Evolutionary conservation across 2,888 invertebrate genomes (phyloP).

Genomic region (Rhabditophanes sp.): DNA sequence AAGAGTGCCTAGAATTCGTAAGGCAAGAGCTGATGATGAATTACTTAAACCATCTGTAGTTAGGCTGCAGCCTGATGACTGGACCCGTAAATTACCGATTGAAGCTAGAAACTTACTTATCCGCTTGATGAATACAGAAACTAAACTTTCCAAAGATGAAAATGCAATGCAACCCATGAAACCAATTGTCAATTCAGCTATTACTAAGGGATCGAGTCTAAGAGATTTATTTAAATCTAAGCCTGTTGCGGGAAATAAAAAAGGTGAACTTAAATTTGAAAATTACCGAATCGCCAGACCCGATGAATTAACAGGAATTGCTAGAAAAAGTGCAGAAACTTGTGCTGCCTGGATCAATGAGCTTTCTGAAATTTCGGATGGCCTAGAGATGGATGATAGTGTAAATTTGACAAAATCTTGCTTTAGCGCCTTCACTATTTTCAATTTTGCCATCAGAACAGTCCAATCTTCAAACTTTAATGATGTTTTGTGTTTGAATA

Average conservation of each 20-base stretch:
- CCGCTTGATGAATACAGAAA: constrained; percentile 41
- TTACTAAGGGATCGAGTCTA: no score
- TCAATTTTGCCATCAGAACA: constrained; percentile 41
- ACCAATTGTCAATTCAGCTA: no score
- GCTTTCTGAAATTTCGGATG: constrained; percentile 35
- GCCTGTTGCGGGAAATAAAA: no score
- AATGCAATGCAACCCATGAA: constrained; percentile 3
- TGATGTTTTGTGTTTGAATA: constrained; percentile 1
- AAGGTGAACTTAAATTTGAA: no score
- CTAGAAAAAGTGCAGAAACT: constrained; percentile 38
- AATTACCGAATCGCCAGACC: constrained; percentile 17
- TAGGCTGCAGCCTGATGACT: constrained; percentile 40
- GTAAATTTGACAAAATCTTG: constrained; percentile 15
- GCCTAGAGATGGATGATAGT: constrained; percentile 35
- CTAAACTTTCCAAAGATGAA: constrained; percentile 29
- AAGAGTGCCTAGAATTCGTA: constrained; percentile 35
- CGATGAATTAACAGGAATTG: constrained; percentile 37
- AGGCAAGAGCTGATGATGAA: constrained; percentile 38
- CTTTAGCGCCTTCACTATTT: constrained; percentile 40
- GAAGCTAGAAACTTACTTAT: constrained; percentile 36
- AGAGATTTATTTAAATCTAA: constrained; percentile 40
- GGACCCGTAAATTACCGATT: constrained; percentile 40
- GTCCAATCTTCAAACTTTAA: constrained; percentile 11
- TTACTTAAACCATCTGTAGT: constrained; percentile 37
- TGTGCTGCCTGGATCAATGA: constrained; percentile 42